Base-by-base conservation (phyloP, 2,888 invertebrate species). In the Auanema freiburgensis region DNA sequence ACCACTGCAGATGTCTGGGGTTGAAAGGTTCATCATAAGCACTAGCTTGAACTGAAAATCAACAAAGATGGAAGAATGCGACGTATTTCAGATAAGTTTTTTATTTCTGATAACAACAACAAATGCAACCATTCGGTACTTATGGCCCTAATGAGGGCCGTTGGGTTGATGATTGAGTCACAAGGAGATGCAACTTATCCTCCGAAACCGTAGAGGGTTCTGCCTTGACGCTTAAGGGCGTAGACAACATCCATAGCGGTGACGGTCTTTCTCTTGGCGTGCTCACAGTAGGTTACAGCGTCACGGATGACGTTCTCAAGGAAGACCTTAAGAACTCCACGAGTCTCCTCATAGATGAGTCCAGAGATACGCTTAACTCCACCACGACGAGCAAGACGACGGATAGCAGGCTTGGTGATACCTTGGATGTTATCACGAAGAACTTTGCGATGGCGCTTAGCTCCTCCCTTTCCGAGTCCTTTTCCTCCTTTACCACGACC, bases 221-320 rank as follows among this genome's bases (percentile, higher is more conserved):
- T 71, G 58, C 81, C 79, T 66, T 81, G 80, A 23, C 80, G 72
- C 65, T 81, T 80, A 67, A 81, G 73, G 55, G 79, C 80, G 66
- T 91, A 92, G 54, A 92, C 91, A 12, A 92, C 90, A 77, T 92
- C 91, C 91, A 92, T 91, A 16, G 91, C 91, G 0, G 91, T 92
- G 51, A 92, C 91, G 1, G 91, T 92, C 86, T 92, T 92, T 76
- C 91, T 87, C 85, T 92, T 92, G 52, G 91, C 92, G 83, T 92
- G 91, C 83, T 92, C 91, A 1, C 91, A 92, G 85, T 91, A 91
- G 4, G 91, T 91, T 57, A 91, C 91, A n/a, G 91, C 91, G 81
- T 91, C 91, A 49, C 90, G 87, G 76, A 91, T 91, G 50, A 91
- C 90, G 83, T 90, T 91, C 83, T 91, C 91, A 65, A 92, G 87